phyloP scores from a whole-genome alignment of 2,888 invertebrate genomes.

The Amphiduros pacificus region DNA sequence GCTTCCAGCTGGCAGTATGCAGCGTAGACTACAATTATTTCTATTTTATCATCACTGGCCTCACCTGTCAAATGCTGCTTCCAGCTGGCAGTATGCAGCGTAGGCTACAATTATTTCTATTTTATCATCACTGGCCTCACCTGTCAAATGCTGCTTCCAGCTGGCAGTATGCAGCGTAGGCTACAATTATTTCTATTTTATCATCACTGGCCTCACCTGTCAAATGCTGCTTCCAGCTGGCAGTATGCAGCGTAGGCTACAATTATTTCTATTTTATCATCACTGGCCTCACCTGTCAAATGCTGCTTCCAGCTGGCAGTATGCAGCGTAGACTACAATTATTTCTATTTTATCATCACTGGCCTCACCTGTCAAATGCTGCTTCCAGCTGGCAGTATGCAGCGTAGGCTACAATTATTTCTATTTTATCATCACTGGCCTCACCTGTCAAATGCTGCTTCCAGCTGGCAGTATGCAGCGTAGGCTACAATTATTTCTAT shows the following conservation, averaged over 20 bases:
- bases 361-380: slow-evolving; percentile 80
- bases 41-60: too few relatives aligned
- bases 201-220: too few relatives aligned
- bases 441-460: slow-evolving; percentile 84
- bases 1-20: slow-evolving; percentile 98
- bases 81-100: slow-evolving; percentile 98
- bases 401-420: slow-evolving; percentile 92
- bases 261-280: slow-evolving; percentile 81
- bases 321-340: slow-evolving; percentile 96
- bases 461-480: slow-evolving; percentile 98
- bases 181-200: slow-evolving; percentile 85
- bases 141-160: slow-evolving; percentile 90
- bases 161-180: slow-evolving; percentile 98
- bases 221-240: slow-evolving; percentile 90
- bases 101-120: slow-evolving; percentile 92
- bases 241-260: slow-evolving; percentile 99
- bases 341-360: slow-evolving; percentile 79
- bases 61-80: slow-evolving; percentile 84
- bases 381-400: slow-evolving; percentile 98
- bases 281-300: slow-evolving; percentile 83
- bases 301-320: slow-evolving; percentile 94
- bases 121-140: too few relatives aligned
- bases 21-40: slow-evolving; percentile 92
- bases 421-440: too few relatives aligned
- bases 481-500: slow-evolving; percentile 92